Percentiles rank a stretch among this genome's conserved stretches.
These are phyloP conservation scores for Mirza zaza DNA, from an alignment of 2,113 vertebrate genomes.

Conservation along the genomic window DNA sequence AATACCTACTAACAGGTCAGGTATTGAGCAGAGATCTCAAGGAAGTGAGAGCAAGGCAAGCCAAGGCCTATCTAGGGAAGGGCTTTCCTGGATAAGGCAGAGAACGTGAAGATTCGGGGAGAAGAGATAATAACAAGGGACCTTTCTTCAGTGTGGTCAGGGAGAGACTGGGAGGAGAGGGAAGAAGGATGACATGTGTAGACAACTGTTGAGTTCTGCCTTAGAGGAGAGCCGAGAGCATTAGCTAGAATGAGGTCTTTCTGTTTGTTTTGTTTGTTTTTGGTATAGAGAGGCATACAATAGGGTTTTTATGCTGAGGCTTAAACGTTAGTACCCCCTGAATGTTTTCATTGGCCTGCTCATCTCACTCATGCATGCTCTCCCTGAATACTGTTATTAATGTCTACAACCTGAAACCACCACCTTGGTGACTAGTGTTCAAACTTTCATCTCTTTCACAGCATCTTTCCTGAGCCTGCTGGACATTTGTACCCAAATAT, in stretches of 20 bases:
- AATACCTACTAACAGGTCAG: no score
- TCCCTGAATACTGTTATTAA: not conserved
- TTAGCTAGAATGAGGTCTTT: not conserved
- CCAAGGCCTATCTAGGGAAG: no score
- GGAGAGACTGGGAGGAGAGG: no score
- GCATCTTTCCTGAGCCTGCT: not conserved
- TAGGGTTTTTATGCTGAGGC: not conserved
- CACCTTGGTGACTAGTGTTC: not conserved
- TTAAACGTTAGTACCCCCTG: not conserved
- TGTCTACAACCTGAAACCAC: not conserved
- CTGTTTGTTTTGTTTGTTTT: not conserved
- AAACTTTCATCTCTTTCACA: not conserved
- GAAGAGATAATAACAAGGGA: no score
- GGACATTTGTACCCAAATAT: not conserved
- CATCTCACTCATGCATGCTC: not conserved
- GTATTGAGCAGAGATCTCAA: no score
- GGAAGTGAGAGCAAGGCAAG: no score
- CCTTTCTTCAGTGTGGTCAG: not conserved
- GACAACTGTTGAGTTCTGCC: no score
- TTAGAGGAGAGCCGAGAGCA: fast-evolving
- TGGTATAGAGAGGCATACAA: not conserved
- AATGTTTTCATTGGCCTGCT: not conserved
- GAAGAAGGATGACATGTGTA: fast-evolving
- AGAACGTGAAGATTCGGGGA: no score
- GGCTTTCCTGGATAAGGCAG: no score